Evolutionary conservation across 2,888 invertebrate species (phyloP).

Genomic region (Gastracanthus pulcherrimus): DNA sequence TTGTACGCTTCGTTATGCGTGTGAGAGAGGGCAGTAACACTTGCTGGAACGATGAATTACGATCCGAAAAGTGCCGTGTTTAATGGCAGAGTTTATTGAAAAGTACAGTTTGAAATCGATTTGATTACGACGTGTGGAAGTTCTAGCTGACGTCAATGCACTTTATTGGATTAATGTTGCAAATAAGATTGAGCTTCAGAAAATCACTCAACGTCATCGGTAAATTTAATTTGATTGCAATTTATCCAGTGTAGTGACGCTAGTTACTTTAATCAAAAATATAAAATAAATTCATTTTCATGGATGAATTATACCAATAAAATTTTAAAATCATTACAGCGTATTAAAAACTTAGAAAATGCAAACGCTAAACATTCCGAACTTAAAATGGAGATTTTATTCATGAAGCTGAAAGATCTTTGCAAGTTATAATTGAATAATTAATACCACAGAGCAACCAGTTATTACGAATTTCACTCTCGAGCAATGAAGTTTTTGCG

Average conservation of each 20-base stretch:
- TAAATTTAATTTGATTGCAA: too few species aligned
- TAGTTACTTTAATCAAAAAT: too few species aligned
- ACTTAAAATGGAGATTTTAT: neutral
- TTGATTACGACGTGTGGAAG: neutral
- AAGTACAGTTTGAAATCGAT: neutral
- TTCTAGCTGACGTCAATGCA: neutral
- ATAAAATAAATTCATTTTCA: too few species aligned
- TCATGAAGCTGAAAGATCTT: too few species aligned
- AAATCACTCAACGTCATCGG: too few species aligned
- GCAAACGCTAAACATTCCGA: neutral
- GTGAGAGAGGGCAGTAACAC: neutral
- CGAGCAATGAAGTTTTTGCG: neutral
- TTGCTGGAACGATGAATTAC: conserved; percentile 1
- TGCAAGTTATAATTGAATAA: neutral
- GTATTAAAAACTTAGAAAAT: neutral
- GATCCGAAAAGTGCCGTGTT: conserved; percentile 21
- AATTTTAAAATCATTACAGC: too few species aligned
- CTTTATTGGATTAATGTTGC: neutral
- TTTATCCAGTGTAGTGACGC: too few species aligned
- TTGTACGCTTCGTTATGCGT: neutral
- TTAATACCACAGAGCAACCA: neutral
- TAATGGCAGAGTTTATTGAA: neutral
- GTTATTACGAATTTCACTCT: neutral
- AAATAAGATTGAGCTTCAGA: neutral
- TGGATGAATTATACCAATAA: too few species aligned